A percentile compares a stretch with the other conserved stretches of the same genome.
phyloP scores from a whole-genome alignment of 1,140 invertebrate species.

The Helicoverpa armigera region DNA sequence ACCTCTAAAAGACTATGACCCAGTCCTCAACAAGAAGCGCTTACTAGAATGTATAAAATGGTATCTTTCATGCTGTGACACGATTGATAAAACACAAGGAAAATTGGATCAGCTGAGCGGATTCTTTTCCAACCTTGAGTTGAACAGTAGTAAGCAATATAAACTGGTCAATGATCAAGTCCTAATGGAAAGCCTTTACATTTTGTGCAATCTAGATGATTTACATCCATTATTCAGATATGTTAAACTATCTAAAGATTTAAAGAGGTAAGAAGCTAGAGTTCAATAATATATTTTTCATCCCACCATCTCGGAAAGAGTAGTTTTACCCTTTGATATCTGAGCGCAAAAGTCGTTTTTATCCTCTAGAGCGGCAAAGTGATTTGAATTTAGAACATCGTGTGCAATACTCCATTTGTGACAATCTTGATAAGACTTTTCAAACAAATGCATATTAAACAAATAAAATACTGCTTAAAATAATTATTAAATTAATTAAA shows the following conservation, averaged over 20 bases:
- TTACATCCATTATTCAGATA: constrained; percentile 83
- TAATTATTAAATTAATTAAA: too few species aligned
- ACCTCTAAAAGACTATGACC: constrained; percentile 85
- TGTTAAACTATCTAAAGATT: constrained; percentile 69
- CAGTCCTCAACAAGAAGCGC: constrained; percentile 88
- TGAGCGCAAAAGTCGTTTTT: too few species aligned
- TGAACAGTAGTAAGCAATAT: constrained; percentile 56
- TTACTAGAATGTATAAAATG: constrained; percentile 88
- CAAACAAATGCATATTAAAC: too few species aligned
- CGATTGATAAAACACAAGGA: constrained; percentile 62
- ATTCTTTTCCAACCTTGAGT: constrained; percentile 51
- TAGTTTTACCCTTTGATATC: too few species aligned
- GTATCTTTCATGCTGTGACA: constrained; percentile 87
- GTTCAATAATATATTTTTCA: constrained; percentile 15
- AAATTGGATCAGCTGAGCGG: constrained; percentile 52
- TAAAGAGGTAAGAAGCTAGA: constrained; percentile 69
- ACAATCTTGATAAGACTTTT: too few species aligned
- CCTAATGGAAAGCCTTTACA: constrained; percentile 87
- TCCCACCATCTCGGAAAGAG: too few species aligned
- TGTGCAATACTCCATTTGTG: too few species aligned
- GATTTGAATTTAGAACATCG: too few species aligned
- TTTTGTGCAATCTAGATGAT: constrained; percentile 88
- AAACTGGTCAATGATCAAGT: constrained; percentile 65
- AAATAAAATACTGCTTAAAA: too few species aligned
- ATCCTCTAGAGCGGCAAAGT: too few species aligned